These are phyloP conservation scores for Dyspetes luteomarginatus DNA, from an alignment of 2,888 invertebrate genomes.

Conservation along the genomic window DNA sequence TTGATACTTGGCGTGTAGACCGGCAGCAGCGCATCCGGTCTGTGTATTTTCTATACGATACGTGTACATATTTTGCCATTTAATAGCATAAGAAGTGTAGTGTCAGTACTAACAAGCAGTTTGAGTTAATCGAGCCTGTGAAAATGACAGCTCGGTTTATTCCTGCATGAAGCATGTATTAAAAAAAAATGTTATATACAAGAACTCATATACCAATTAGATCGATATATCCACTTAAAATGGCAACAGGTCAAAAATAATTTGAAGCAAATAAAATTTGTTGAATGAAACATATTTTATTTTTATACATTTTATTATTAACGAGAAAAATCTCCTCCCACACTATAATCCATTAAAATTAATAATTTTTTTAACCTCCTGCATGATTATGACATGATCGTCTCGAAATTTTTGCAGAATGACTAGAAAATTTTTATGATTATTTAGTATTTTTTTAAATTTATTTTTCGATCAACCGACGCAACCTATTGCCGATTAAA, in stretches of 20 bases:
- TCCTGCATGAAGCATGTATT: conserved; percentile 12
- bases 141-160: conserved; percentile 19
- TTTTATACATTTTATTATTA: too few relatives aligned
- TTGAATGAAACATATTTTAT: too few relatives aligned
- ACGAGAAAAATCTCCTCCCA: too few relatives aligned
- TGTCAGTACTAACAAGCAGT: conserved; percentile 40
- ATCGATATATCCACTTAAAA: too few relatives aligned
- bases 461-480: neutral
- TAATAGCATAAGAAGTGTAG: neutral
- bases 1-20: conserved; percentile 47
- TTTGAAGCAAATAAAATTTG: too few relatives aligned
- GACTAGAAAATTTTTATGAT: neutral
- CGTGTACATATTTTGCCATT: neutral
- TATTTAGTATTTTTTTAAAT: neutral
- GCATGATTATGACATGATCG: too few relatives aligned
- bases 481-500: neutral
- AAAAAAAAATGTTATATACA: neutral
- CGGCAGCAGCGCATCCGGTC: conserved; percentile 55
- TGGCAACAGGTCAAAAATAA: too few relatives aligned
- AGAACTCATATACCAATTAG: too few relatives aligned
- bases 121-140: conserved; percentile 50
- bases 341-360: too few relatives aligned
- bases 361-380: too few relatives aligned
- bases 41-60: neutral
- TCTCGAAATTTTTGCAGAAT: too few relatives aligned